phyloP scores from a whole-genome alignment of 64 coral and sea anemone genomes.

The Stichodactyla mertensii region DNA sequence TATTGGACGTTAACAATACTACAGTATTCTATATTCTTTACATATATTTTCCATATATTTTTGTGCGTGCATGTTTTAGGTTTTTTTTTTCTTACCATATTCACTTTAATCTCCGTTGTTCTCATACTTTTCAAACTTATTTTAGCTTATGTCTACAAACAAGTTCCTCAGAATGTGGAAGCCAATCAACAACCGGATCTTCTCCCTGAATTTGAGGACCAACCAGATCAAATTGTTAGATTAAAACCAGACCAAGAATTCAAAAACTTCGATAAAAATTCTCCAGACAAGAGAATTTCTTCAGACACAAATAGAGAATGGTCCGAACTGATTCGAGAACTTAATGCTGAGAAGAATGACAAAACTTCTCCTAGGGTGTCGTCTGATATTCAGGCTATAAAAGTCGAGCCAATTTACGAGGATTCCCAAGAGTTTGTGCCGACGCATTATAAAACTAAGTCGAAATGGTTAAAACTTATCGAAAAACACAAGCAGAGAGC shows the following conservation, averaged over 20 bases:
- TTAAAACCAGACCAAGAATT: not conserved
- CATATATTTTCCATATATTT: no score
- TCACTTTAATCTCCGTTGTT: no score
- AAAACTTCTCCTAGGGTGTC: not conserved
- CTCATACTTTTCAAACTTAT: not conserved
- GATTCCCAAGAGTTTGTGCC: not conserved
- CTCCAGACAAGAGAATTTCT: not conserved
- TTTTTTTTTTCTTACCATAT: no score
- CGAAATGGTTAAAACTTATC: not conserved
- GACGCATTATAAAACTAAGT: not conserved
- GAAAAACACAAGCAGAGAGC: not conserved
- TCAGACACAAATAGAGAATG: not conserved
- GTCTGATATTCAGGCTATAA: not conserved
- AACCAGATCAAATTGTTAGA: not conserved
- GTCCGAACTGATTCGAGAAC: not conserved
- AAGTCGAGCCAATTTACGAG: not conserved
- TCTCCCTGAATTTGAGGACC: not conserved
- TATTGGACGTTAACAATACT: no score
- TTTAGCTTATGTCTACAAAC: slow-evolving; percentile 29
- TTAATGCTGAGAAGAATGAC: slow-evolving; percentile 8
- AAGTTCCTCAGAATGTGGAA: slow-evolving; percentile 20
- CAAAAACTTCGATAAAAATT: not conserved
- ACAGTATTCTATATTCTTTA: no score
- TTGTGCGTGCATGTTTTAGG: no score
- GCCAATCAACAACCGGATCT: slow-evolving; percentile 1